Conservation (phyloP, 2,797 vertebrate genomes). For the Galaxias olidus region DNA sequence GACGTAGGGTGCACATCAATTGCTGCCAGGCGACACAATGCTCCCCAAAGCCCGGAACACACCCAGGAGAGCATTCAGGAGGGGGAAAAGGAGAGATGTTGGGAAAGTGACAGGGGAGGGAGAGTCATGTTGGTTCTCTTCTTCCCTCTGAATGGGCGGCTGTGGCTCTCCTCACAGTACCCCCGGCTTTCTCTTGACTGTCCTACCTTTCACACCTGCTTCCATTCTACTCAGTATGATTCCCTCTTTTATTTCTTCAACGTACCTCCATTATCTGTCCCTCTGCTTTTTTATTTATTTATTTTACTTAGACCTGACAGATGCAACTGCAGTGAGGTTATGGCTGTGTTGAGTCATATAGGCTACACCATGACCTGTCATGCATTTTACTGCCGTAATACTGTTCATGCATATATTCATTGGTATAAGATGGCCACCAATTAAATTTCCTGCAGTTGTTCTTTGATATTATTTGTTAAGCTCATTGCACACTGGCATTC, state of each 20-base stretch:
- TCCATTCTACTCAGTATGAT: neutral
- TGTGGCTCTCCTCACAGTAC: neutral
- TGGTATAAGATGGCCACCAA: too few species aligned
- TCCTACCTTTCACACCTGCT: neutral
- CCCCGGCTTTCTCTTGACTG: neutral
- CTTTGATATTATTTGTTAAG: too few species aligned
- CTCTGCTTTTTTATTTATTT: too few species aligned
- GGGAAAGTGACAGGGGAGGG: neutral
- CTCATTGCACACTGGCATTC: too few species aligned
- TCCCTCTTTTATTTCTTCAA: neutral
- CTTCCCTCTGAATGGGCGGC: neutral
- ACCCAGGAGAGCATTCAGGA: conserved; percentile 19
- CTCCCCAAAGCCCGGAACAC: too few species aligned
- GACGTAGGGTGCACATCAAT: conserved; percentile 14
- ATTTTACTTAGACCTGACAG: too few species aligned
- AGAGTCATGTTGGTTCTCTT: conserved; percentile 18
- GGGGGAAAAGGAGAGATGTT: conserved; percentile 32
- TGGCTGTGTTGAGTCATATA: too few species aligned
- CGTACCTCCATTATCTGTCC: neutral
- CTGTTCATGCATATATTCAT: too few species aligned
- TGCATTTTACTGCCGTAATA: too few species aligned
- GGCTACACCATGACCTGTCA: too few species aligned
- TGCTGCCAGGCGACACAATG: conserved; percentile 20
- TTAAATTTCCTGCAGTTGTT: too few species aligned
- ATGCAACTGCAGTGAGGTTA: too few species aligned